Conservation (phyloP, 2,888 invertebrate genomes). For the Saturnia pavonia region DNA sequence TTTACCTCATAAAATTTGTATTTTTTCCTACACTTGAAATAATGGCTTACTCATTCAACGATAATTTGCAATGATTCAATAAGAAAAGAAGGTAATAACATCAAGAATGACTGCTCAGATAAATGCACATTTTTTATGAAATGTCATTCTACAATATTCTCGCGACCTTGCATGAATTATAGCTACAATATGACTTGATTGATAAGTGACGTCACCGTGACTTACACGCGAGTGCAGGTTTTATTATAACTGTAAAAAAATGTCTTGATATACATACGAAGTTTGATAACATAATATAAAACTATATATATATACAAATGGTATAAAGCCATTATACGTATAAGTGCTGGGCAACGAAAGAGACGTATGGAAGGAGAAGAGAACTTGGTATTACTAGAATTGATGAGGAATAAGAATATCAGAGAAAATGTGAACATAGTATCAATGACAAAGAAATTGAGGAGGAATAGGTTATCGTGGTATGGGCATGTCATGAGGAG, state of each 20-base stretch:
- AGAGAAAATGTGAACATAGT: too few species aligned
- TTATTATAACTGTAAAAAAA: neutral
- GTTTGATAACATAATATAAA: too few species aligned
- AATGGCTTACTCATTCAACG: neutral
- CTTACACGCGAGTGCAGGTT: neutral
- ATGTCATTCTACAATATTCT: conserved; percentile 2
- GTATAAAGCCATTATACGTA: too few species aligned
- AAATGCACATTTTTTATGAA: neutral
- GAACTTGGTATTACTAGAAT: too few species aligned
- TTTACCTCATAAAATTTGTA: neutral
- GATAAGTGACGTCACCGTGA: neutral
- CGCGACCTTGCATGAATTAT: conserved; percentile 1
- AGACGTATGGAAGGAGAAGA: too few species aligned
- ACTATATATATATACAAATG: too few species aligned
- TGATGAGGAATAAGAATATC: too few species aligned
- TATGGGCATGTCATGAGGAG: too few species aligned
- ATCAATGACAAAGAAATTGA: too few species aligned
- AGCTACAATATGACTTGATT: neutral
- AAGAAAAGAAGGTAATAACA: neutral
- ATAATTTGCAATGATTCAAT: neutral
- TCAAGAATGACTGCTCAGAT: neutral
- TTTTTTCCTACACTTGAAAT: neutral
- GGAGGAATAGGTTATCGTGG: too few species aligned
- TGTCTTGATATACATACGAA: too few species aligned
- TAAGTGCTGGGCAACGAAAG: too few species aligned